phyloP scores from a whole-genome alignment of 2,888 invertebrate species.

The Scotopteryx bipunctaria region DNA sequence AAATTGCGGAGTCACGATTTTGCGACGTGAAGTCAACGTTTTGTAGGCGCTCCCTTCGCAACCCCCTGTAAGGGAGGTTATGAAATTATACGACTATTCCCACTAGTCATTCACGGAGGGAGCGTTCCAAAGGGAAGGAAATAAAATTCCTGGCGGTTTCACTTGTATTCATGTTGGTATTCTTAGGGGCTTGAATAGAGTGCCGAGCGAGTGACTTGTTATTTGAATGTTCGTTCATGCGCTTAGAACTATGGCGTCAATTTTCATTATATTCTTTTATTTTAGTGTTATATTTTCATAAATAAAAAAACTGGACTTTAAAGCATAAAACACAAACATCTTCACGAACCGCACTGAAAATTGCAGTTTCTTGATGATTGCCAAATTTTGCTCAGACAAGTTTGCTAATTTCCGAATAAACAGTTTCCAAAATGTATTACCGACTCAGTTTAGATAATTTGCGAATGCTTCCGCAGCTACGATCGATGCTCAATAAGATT shows the following conservation, averaged over 20 bases:
- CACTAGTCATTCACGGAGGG: conserved; percentile 54
- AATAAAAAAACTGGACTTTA: no score
- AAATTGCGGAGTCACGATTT: conserved; percentile 35
- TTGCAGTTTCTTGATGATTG: no score
- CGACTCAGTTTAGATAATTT: conserved; percentile 33
- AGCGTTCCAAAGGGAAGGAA: conserved; percentile 41
- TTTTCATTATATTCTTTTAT: neutral
- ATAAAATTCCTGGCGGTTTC: conserved; percentile 40
- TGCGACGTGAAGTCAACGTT: conserved; percentile 44
- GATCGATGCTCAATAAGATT: conserved; percentile 46
- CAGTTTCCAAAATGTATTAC: conserved; percentile 27
- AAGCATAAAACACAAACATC: no score
- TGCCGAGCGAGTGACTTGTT: conserved; percentile 2
- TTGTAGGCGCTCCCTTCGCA: conserved; percentile 46
- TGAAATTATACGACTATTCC: conserved; percentile 61
- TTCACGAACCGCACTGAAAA: no score
- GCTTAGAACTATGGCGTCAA: neutral
- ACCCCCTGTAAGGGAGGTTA: conserved; percentile 46
- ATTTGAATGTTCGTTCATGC: neutral
- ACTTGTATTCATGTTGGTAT: conserved; percentile 28
- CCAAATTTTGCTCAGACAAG: conserved; percentile 6
- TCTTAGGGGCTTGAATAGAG: conserved; percentile 8
- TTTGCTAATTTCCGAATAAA: conserved; percentile 25
- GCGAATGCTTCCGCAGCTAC: conserved; percentile 32
- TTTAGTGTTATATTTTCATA: no score